phyloP scores from a whole-genome alignment of 2,888 invertebrate species.

The Dioctria linearis region DNA sequence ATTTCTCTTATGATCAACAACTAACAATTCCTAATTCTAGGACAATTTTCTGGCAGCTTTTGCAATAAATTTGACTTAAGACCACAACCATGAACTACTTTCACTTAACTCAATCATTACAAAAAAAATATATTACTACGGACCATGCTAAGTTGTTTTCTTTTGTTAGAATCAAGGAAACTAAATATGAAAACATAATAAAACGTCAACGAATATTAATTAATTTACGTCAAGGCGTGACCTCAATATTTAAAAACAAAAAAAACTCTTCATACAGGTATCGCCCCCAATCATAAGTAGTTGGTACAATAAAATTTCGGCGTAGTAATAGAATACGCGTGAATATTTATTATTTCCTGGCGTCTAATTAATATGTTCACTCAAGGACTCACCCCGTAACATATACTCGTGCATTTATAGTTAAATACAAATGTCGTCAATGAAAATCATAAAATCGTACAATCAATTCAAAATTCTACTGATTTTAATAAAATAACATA shows the following conservation, averaged over 20 bases:
- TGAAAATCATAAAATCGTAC: background rate
- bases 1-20: too few species aligned
- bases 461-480: background rate
- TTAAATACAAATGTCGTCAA: background rate
- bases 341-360: slow-evolving; percentile 17
- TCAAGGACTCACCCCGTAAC: background rate
- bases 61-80: too few species aligned
- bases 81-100: too few species aligned
- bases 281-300: too few species aligned
- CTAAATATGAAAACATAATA: too few species aligned
- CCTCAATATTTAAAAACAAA: background rate
- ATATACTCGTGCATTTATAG: background rate
- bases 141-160: too few species aligned
- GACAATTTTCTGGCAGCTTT: too few species aligned
- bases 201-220: background rate
- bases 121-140: too few species aligned
- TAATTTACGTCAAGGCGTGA: background rate
- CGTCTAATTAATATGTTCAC: background rate
- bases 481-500: slow-evolving; percentile 2
- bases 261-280: background rate
- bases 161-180: too few species aligned
- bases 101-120: too few species aligned
- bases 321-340: background rate
- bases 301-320: background rate
- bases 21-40: too few species aligned